phyloP scores from a whole-genome alignment of 2,113 vertebrate genomes.

The Lutjanus erythropterus region DNA sequence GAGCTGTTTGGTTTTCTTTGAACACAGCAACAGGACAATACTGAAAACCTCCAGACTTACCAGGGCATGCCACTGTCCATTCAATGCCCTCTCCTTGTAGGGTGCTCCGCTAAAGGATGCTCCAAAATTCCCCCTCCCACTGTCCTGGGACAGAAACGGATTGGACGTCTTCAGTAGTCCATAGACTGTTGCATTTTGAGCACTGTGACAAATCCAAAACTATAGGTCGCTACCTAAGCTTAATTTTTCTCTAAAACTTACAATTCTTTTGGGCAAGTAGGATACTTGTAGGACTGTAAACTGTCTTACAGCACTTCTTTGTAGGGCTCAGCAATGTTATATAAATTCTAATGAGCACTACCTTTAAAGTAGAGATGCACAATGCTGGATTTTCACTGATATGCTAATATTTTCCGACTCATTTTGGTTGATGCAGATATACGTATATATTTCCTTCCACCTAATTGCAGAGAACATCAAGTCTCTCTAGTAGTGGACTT shows the following conservation, averaged over 20 bases:
- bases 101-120: slow-evolving; percentile 72
- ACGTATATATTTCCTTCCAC: too few species aligned
- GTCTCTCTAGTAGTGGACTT: too few species aligned
- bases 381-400: too few species aligned
- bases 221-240: background rate
- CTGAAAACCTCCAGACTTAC: slow-evolving; percentile 81
- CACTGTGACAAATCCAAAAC: slow-evolving; percentile 51
- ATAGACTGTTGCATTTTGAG: slow-evolving; percentile 45
- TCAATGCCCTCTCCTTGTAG: slow-evolving; percentile 77
- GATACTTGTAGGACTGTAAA: background rate
- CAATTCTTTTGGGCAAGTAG: background rate
- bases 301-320: background rate
- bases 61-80: slow-evolving; percentile 79
- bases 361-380: background rate
- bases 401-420: too few species aligned
- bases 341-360: background rate
- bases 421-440: too few species aligned
- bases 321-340: background rate
- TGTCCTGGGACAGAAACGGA: slow-evolving; percentile 82
- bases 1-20: slow-evolving; percentile 44
- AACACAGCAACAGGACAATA: slow-evolving; percentile 75
- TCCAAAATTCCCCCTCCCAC: slow-evolving; percentile 78
- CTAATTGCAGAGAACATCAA: too few species aligned
- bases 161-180: slow-evolving; percentile 69
- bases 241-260: background rate